These are phyloP conservation scores for Orussus abietinus DNA, from an alignment of 1,140 invertebrate species.

Conservation along the genomic window DNA sequence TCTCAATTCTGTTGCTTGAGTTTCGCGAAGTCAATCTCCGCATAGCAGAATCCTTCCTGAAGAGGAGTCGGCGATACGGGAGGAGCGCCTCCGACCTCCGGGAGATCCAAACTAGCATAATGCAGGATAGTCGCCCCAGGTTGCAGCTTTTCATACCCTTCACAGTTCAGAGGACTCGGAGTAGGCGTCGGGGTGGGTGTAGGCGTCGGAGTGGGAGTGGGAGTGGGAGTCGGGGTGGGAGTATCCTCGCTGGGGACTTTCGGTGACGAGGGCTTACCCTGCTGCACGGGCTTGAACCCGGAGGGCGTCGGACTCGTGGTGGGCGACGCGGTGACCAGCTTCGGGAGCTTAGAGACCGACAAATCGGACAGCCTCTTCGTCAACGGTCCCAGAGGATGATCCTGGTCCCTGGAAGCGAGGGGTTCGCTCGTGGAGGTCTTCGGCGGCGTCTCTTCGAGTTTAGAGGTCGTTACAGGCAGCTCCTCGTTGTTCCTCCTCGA, in stretches of 20 bases:
- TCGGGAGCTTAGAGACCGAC: constrained; percentile 32
- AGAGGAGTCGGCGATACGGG: constrained; percentile 45
- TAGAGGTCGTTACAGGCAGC: neutral
- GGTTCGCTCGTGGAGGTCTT: constrained; percentile 11
- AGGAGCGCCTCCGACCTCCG: constrained; percentile 41
- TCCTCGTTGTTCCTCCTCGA: constrained; percentile 15
- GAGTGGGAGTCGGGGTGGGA: constrained; percentile 40
- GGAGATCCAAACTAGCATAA: constrained; percentile 66
- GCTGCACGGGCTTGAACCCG: constrained; percentile 38
- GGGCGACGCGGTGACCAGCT: constrained; percentile 33
- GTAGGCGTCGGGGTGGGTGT: constrained; percentile 41
- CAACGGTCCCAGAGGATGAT: constrained; percentile 19
- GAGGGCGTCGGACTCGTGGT: constrained; percentile 41
- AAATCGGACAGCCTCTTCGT: constrained; percentile 35
- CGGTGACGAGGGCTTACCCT: constrained; percentile 30
- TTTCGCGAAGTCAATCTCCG: constrained; percentile 70
- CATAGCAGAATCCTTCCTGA: constrained; percentile 59
- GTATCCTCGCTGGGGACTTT: constrained; percentile 43
- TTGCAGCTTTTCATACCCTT: constrained; percentile 43
- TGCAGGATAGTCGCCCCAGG: constrained; percentile 51
- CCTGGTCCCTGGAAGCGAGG: neutral
- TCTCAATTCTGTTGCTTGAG: no score
- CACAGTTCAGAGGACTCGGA: constrained; percentile 33
- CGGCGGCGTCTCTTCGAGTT: constrained; percentile 11
- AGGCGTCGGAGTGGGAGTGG: constrained; percentile 47